phyloP scores from a whole-genome alignment of 2,888 invertebrate species.

The Norana najaformis region DNA sequence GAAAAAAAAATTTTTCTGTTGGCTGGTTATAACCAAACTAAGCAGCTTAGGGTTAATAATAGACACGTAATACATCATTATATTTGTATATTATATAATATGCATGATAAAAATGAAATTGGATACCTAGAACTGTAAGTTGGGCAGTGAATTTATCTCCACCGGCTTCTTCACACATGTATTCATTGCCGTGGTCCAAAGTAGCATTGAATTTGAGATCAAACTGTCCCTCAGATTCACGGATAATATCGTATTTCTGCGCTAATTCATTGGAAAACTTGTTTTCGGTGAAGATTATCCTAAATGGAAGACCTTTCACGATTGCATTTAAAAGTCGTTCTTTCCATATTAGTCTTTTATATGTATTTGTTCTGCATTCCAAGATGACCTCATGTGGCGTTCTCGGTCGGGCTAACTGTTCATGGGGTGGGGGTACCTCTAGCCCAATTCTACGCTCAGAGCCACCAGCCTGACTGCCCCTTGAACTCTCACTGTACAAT shows the following conservation, averaged over 20 bases:
- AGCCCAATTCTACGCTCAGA: too few species aligned
- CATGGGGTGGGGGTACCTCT: too few species aligned
- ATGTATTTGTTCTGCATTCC: constrained; percentile 3
- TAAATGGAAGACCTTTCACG: not conserved
- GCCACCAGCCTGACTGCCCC: too few species aligned
- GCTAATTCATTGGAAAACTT: not conserved
- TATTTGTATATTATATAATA: too few species aligned
- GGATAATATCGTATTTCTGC: not conserved
- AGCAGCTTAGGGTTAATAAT: too few species aligned
- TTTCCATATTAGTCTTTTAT: not conserved
- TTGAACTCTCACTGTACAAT: too few species aligned
- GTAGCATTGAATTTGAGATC: not conserved
- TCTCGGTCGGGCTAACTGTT: too few species aligned
- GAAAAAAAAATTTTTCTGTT: too few species aligned
- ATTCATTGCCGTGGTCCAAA: not conserved
- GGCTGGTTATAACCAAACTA: too few species aligned
- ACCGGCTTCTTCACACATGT: not conserved
- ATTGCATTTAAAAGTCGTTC: not conserved
- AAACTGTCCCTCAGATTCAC: not conserved
- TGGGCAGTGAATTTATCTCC: not conserved
- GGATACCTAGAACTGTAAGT: not conserved
- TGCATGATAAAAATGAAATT: not conserved
- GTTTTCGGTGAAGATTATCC: not conserved
- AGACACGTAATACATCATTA: too few species aligned
- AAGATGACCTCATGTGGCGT: too few species aligned